These are phyloP conservation scores for Dromococcyx pavoninus DNA, from an alignment of 2,797 vertebrate genomes.

Conservation along the genomic window DNA sequence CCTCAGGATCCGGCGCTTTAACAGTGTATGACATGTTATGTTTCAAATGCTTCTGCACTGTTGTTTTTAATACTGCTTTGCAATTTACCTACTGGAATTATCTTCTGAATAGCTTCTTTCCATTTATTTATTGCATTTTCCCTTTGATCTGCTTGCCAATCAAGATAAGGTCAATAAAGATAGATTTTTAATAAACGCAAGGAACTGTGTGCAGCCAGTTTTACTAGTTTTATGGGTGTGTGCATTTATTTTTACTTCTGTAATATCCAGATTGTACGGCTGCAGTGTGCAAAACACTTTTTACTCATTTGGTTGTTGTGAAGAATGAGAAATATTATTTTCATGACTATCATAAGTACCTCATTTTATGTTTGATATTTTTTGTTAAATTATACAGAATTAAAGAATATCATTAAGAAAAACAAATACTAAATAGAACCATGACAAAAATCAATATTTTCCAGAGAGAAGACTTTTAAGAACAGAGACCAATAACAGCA, in stretches of 20 bases:
- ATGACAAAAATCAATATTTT: not conserved
- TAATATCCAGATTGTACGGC: slow-evolving; percentile 73
- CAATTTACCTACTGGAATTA: slow-evolving; percentile 62
- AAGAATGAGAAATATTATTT: slow-evolving; percentile 10
- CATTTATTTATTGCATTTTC: slow-evolving; percentile 72
- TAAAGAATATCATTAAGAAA: not conserved
- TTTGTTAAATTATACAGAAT: not conserved
- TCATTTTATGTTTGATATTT: not conserved
- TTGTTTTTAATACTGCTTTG: slow-evolving; percentile 52
- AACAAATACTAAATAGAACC: not conserved
- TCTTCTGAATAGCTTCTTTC: slow-evolving; percentile 69
- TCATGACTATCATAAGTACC: not conserved
- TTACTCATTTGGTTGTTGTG: slow-evolving; percentile 67
- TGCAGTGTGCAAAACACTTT: slow-evolving; percentile 53
- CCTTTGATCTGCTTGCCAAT: slow-evolving; percentile 81
- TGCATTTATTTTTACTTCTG: slow-evolving; percentile 80
- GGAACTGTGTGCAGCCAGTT: slow-evolving; percentile 78
- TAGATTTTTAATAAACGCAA: slow-evolving; percentile 76
- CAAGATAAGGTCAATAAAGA: slow-evolving; percentile 77
- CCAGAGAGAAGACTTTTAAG: not conserved
- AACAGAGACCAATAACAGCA: not conserved
- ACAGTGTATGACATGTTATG: slow-evolving; percentile 36
- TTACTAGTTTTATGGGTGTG: slow-evolving; percentile 78
- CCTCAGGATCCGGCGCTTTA: slow-evolving; percentile 60
- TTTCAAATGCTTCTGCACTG: slow-evolving; percentile 39